Evolutionary conservation across 2,888 invertebrate genomes (phyloP).

Genomic region (Ophion slaviceki): DNA sequence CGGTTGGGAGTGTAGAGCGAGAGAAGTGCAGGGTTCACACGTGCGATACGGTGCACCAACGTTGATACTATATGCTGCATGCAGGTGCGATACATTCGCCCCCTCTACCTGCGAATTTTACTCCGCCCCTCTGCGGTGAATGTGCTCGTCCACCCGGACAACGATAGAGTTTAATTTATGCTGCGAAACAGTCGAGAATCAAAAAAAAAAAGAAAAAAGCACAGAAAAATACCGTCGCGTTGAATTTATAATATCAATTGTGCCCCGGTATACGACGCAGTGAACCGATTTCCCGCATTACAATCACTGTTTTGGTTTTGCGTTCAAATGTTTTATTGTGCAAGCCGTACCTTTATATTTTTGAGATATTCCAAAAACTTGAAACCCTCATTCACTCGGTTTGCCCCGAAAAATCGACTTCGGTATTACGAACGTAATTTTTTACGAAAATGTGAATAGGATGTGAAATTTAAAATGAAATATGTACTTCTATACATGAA

Average conservation of each 20-base stretch:
- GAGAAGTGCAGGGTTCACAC: constrained; percentile 39
- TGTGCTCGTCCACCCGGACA: constrained; percentile 51
- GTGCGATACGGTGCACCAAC: constrained; percentile 43
- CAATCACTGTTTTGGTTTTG: not conserved
- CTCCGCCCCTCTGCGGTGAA: constrained; percentile 2
- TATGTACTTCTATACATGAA: too few relatives aligned
- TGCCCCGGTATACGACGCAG: not conserved
- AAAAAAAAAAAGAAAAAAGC: constrained; percentile 1
- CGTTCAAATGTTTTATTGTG: not conserved
- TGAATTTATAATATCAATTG: constrained; percentile 10
- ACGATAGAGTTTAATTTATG: constrained; percentile 61
- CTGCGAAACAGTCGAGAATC: constrained; percentile 32
- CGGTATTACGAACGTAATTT: too few relatives aligned
- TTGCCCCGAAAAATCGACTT: too few relatives aligned
- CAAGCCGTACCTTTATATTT: too few relatives aligned
- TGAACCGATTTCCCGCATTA: not conserved
- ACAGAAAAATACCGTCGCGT: not conserved
- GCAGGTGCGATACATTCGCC: constrained; percentile 61
- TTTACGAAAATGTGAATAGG: too few relatives aligned
- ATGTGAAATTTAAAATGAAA: too few relatives aligned
- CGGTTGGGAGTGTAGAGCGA: constrained; percentile 5
- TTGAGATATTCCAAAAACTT: too few relatives aligned
- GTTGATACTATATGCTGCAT: constrained; percentile 29
- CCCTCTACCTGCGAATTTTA: constrained; percentile 25
- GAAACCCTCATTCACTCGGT: too few relatives aligned